Evolutionary conservation across 2,888 invertebrate species (phyloP).

Genomic region (Agonopterix heracliana): DNA sequence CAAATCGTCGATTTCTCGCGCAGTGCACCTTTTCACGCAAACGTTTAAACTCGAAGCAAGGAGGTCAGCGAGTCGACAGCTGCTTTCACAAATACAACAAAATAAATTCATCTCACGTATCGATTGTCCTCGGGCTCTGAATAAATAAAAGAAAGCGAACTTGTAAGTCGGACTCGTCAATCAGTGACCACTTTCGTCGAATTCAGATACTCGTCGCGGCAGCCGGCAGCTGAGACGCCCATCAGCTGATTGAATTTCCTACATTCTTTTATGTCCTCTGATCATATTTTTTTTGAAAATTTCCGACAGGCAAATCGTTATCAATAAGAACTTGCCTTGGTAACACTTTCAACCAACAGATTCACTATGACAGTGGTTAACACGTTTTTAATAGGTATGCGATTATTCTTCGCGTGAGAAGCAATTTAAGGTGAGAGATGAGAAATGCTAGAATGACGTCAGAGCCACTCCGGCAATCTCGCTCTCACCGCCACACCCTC

Average conservation of each 20-base stretch:
- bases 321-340: too few species aligned
- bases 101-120: constrained; percentile 76
- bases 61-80: constrained; percentile 68
- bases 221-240: neutral
- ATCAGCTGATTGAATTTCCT: too few species aligned
- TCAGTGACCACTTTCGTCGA: constrained; percentile 56
- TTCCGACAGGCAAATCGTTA: too few species aligned
- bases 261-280: too few species aligned
- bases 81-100: constrained; percentile 75
- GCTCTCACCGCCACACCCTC: constrained; percentile 4
- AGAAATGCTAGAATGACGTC: neutral
- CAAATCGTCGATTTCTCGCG: constrained; percentile 64
- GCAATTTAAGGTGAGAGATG: neutral
- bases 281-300: too few species aligned
- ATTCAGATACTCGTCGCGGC: neutral
- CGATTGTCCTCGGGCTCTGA: constrained; percentile 70
- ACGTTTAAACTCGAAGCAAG: constrained; percentile 59
- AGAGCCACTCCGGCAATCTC: neutral
- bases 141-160: constrained; percentile 73
- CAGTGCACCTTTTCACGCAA: constrained; percentile 63
- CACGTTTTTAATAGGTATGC: too few species aligned
- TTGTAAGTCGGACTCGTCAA: constrained; percentile 43
- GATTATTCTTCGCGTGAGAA: too few species aligned
- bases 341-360: neutral
- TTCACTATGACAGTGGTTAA: neutral